phyloP scores from a whole-genome alignment of 2,113 vertebrate species.

The Myiagra hebetior region DNA sequence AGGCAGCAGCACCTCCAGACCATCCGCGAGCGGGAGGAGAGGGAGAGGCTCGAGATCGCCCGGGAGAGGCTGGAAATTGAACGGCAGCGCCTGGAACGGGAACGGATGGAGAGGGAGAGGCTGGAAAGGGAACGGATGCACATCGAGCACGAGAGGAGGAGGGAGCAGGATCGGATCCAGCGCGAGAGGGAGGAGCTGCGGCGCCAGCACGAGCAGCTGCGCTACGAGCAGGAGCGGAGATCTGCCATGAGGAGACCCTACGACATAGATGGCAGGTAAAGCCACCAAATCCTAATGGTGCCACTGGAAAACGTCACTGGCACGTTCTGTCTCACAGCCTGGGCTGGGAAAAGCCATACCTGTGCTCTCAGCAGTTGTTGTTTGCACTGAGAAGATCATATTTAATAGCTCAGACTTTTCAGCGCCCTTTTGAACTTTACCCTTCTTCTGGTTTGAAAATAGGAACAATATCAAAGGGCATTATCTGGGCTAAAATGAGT shows the following conservation, averaged over 20 bases:
- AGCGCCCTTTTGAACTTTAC: neutral
- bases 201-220: slow-evolving; percentile 90
- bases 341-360: neutral
- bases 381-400: neutral
- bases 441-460: neutral
- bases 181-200: slow-evolving; percentile 91
- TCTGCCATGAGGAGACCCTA: slow-evolving; percentile 84
- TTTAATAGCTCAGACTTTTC: neutral
- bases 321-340: neutral
- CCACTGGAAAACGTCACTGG: neutral
- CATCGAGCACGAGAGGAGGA: slow-evolving; percentile 89
- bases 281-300: accelerated
- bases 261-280: slow-evolving; percentile 87
- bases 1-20: slow-evolving; percentile 87
- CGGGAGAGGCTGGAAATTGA: slow-evolving; percentile 88
- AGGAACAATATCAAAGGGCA: neutral
- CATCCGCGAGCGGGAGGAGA: slow-evolving; percentile 88
- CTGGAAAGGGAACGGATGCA: slow-evolving; percentile 90
- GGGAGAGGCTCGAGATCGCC: slow-evolving; percentile 83
- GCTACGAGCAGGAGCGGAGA: slow-evolving; percentile 88
- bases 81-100: slow-evolving; percentile 86
- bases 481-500: neutral
- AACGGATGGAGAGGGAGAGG: slow-evolving; percentile 91
- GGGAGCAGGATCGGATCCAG: slow-evolving; percentile 93
- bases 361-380: neutral